Evolutionary conservation across 2,113 vertebrate species (phyloP).

Genomic region (Tragulus kanchil): DNA sequence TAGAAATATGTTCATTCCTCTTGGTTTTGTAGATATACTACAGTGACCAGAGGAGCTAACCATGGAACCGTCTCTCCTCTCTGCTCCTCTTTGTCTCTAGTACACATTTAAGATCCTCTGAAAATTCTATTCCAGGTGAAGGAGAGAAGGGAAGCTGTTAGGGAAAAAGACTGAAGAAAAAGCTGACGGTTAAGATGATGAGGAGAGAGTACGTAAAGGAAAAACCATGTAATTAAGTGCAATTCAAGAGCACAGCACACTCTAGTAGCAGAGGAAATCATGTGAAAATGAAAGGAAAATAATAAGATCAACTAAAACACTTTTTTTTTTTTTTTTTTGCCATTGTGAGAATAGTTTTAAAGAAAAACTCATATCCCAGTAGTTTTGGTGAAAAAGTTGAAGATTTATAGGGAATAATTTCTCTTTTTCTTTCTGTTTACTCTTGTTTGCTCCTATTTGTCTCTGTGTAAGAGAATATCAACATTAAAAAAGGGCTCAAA

Average conservation of each 20-base stretch:
- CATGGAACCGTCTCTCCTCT: not conserved
- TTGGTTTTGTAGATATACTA: not conserved
- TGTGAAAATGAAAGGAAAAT: not conserved
- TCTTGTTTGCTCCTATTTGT: constrained; percentile 28
- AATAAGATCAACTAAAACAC: not conserved
- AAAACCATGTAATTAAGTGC: not conserved
- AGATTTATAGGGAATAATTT: not conserved
- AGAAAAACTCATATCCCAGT: not conserved
- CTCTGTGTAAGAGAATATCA: constrained; percentile 25
- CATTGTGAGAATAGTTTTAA: not conserved
- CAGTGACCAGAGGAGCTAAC: not conserved
- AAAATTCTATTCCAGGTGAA: not conserved
- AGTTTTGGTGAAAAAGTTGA: not conserved
- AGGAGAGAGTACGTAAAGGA: not conserved
- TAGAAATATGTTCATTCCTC: not conserved
- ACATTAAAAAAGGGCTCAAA: constrained; percentile 58
- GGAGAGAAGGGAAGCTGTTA: not conserved
- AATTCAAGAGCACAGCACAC: not conserved
- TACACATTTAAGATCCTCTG: not conserved
- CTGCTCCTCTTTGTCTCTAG: not conserved
- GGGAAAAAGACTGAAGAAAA: not conserved
- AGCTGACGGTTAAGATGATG: not conserved
- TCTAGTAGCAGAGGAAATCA: not conserved
- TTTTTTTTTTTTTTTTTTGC: not conserved
- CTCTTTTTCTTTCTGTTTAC: not conserved